phyloP scores from a whole-genome alignment of 2,113 vertebrate genomes.

The Actenoides hombroni region DNA sequence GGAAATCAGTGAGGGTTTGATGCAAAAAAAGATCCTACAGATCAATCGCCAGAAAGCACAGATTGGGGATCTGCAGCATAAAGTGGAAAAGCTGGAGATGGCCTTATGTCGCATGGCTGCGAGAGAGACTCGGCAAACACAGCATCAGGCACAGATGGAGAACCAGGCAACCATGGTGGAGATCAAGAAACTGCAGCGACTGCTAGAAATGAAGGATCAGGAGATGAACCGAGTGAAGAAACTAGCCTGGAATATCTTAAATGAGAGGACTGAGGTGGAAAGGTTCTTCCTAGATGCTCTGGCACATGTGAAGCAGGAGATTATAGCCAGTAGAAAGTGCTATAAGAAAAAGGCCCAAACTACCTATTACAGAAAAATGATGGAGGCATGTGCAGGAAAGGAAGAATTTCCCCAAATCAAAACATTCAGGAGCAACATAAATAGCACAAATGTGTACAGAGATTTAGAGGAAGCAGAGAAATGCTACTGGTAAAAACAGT shows the following conservation, averaged over 20 bases:
- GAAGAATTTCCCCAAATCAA: conserved; percentile 81
- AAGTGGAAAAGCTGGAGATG: conserved; percentile 75
- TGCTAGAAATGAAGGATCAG: conserved; percentile 78
- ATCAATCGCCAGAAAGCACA: conserved; percentile 73
- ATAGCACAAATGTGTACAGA: conserved; percentile 84
- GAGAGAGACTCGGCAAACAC: conserved; percentile 43
- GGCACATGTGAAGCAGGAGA: conserved; percentile 81
- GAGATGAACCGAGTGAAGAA: conserved; percentile 82
- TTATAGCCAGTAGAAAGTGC: conserved; percentile 70
- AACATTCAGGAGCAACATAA: conserved; percentile 78
- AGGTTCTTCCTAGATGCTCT: conserved; percentile 84
- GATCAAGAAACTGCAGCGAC: conserved; percentile 79
- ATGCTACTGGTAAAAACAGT: conserved; percentile 67
- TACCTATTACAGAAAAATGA: conserved; percentile 78
- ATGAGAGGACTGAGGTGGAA: conserved; percentile 83
- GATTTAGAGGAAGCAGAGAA: conserved; percentile 79
- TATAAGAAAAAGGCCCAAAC: conserved; percentile 79
- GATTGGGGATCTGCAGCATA: conserved; percentile 69
- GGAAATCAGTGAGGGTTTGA: conserved; percentile 77
- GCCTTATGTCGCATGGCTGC: conserved; percentile 62
- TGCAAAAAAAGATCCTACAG: conserved; percentile 77
- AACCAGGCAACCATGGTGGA: conserved; percentile 70
- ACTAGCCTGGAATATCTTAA: conserved; percentile 76
- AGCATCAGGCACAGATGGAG: conserved; percentile 37
- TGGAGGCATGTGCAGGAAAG: conserved; percentile 74